Evolutionary conservation across 2,888 invertebrate species (phyloP), one percentile per base, ranked within the genome.

Genomic region (Hemaris fuciformis): DNA sequence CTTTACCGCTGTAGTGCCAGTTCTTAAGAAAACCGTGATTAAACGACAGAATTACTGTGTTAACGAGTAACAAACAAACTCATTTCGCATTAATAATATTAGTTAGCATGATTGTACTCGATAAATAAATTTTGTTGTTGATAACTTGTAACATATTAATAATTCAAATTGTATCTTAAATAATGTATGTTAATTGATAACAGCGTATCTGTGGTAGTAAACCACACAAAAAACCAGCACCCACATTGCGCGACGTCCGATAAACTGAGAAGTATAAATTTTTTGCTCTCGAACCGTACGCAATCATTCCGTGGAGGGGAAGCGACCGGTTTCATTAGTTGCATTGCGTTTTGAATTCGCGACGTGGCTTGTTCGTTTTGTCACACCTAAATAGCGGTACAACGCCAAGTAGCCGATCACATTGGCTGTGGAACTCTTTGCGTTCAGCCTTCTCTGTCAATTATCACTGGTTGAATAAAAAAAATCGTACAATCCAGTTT

Each of bases 261-360:
- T 70, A 72, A 68, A 64, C 65, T 27, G 18, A 64, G 23, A 45
- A 66, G 64, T 67, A 66, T 66, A 70, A 66, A 68, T 64, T 61
- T 38, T 60, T 64, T 34, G 46, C 25, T 45, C 25, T 46, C 34
- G 45, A 46, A 6, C 53, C 46, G 61, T 45, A 25, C 61, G 25
- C 41, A 46, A 61, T 56, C 66, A 67, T 65, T 70, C 59, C 31
- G 69, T 67, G 63, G 73, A 56, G 75, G 76, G 75, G 73, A 67
- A 65, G 57, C 64, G 63, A 77, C 76, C 76, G 78, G 79, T 80
- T 74, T 59, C 57, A 22, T 61, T 61, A 62, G 59, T 66, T 60
- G 48, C 57, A 68, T 67, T 64, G 62, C 70, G 74, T 76, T 76
- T 73, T 79, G 75, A 68, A 72, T 69, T 60, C 71, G 64, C 66